Conservation (phyloP, 30 jellyfish, hydroid and myxozoan genomes). For the Rhopilema esculentum region DNA sequence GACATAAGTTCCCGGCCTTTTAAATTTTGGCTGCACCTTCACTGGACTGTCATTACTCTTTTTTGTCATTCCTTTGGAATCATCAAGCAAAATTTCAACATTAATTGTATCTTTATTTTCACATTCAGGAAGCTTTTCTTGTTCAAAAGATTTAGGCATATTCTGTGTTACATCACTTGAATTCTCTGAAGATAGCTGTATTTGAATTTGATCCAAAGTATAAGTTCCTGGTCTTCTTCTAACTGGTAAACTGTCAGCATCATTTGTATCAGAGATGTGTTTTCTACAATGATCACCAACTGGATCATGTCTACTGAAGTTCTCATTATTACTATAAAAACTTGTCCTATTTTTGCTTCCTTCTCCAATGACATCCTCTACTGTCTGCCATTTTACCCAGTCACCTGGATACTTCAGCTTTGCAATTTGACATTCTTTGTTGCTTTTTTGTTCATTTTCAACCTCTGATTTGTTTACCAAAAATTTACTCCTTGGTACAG, state of each 20-base stretch:
- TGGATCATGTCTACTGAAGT: neutral
- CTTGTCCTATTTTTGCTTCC: neutral
- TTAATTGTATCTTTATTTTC: neutral
- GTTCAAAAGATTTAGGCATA: too few relatives aligned
- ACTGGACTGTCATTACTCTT: neutral
- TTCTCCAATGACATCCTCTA: neutral
- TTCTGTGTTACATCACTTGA: neutral
- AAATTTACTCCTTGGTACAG: too few relatives aligned
- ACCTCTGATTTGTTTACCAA: neutral
- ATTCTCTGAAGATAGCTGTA: neutral
- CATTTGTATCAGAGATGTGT: neutral
- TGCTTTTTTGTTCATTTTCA: neutral
- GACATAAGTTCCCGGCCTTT: neutral
- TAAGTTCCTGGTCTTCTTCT: constrained; percentile 36
- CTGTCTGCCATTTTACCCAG: neutral
- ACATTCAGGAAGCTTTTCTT: neutral
- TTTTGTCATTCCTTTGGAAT: too few relatives aligned
- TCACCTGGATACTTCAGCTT: neutral
- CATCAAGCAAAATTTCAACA: too few relatives aligned
- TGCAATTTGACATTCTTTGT: neutral
- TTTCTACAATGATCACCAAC: neutral
- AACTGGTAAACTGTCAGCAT: neutral
- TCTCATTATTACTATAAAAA: neutral
- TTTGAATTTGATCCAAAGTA: neutral
- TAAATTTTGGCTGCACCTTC: neutral